A percentile compares a stretch with the other conserved stretches of the same genome.
Evolutionary conservation across 2,113 vertebrate genomes (phyloP).

Genomic region (Neotoma lepida): DNA sequence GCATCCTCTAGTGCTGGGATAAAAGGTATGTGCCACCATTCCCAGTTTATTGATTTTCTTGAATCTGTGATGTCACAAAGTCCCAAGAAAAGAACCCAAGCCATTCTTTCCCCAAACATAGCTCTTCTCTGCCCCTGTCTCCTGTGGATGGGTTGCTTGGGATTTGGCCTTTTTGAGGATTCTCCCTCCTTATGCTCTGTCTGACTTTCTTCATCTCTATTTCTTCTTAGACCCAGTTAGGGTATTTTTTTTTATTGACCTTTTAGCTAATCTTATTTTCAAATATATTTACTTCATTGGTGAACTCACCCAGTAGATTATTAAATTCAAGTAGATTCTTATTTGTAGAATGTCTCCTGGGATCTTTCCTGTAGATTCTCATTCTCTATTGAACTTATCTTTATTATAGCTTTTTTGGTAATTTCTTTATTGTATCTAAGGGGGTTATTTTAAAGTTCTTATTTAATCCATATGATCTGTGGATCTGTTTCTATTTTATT

Average conservation of each 20-base stretch:
- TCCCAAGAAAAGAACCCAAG: not conserved
- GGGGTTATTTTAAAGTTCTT: not conserved
- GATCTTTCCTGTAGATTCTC: not conserved
- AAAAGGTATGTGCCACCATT: not conserved
- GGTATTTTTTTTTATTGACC: not conserved
- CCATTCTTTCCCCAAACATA: not conserved
- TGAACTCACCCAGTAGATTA: not conserved
- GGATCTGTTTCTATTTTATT: not conserved
- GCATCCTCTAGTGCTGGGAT: not conserved
- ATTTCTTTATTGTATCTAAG: slow-evolving; percentile 25
- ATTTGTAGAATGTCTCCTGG: not conserved
- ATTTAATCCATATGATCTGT: not conserved
- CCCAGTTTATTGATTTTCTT: not conserved
- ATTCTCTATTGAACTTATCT: not conserved
- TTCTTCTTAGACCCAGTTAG: not conserved
- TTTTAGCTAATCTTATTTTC: not conserved
- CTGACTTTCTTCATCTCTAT: not conserved
- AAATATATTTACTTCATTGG: not conserved
- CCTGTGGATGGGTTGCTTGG: not conserved
- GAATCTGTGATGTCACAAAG: not conserved
- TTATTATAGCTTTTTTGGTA: not conserved
- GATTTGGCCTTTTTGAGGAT: accelerated
- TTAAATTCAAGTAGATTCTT: slow-evolving; percentile 15
- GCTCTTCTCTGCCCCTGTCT: not conserved
- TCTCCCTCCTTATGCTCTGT: accelerated